A percentile compares a stretch with the other conserved stretches of the same genome.
phyloP scores from a whole-genome alignment of 2,888 invertebrate species.

The Cephus pygmeus region DNA sequence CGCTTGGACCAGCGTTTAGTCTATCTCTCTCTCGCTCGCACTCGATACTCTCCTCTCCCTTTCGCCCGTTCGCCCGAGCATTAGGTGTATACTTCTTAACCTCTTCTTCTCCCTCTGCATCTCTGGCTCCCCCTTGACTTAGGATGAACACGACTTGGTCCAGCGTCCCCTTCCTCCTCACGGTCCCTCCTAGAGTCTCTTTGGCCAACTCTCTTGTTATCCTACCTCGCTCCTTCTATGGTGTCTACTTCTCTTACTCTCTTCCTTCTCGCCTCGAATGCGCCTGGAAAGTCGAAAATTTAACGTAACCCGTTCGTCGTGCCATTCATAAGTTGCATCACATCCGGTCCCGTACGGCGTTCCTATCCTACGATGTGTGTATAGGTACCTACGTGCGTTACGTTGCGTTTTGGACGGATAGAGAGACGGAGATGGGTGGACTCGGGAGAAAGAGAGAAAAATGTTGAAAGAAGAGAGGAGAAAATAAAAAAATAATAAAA shows the following conservation, averaged over 20 bases:
- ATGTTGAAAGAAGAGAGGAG: neutral
- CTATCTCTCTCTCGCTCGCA: constrained; percentile 29
- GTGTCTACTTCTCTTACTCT: neutral
- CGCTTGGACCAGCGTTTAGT: constrained; percentile 50
- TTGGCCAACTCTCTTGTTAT: constrained; percentile 2
- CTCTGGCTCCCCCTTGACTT: constrained; percentile 9
- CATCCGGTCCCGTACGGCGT: constrained; percentile 21
- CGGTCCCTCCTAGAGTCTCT: constrained; percentile 8
- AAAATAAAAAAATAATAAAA: constrained; percentile 13
- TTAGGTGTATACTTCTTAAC: constrained; percentile 33
- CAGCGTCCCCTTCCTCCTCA: constrained; percentile 7
- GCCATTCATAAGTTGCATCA: constrained; percentile 38
- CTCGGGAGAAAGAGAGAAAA: constrained; percentile 12
- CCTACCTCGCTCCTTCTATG: neutral
- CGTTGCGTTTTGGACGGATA: neutral
- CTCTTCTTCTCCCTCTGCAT: constrained; percentile 26
- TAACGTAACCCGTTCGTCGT: constrained; percentile 26
- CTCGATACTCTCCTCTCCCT: constrained; percentile 16
- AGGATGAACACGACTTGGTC: neutral
- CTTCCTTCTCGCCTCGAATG: neutral
- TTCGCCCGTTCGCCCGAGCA: constrained; percentile 26
- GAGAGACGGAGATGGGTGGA: neutral
- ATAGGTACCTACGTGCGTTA: neutral
- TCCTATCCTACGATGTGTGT: neutral
- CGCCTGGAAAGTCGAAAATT: constrained; percentile 33